A percentile compares a stretch with the other conserved stretches of the same genome.
These are phyloP conservation scores for Alviniconcha marisindica DNA, from an alignment of 1,140 invertebrate genomes.

Conservation along the genomic window DNA sequence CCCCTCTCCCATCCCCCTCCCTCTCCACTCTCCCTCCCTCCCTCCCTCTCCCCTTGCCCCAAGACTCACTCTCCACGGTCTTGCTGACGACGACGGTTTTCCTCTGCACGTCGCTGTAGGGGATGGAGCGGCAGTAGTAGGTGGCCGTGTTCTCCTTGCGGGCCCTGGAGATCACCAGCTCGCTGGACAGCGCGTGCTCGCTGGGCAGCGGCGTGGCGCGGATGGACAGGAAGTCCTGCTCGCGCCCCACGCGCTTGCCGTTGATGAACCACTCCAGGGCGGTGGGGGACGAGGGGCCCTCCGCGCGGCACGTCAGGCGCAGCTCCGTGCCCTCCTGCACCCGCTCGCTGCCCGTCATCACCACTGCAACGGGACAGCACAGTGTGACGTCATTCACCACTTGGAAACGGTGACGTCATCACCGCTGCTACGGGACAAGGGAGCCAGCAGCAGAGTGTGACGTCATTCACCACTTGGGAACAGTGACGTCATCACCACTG, in stretches of 20 bases:
- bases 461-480: too few species aligned
- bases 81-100: constrained; percentile 34
- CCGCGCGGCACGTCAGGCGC: constrained; percentile 39
- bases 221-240: constrained; percentile 19
- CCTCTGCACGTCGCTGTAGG: constrained; percentile 40
- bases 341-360: constrained; percentile 36
- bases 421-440: too few species aligned
- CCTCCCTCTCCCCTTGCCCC: too few species aligned
- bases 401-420: too few species aligned
- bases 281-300: constrained; percentile 29
- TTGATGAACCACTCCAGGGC: constrained; percentile 52
- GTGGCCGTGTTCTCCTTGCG: constrained; percentile 34
- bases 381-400: too few species aligned
- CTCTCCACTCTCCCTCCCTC: too few species aligned
- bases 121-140: constrained; percentile 47
- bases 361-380: constrained; percentile 41
- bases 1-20: too few species aligned
- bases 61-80: not conserved
- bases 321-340: constrained; percentile 33
- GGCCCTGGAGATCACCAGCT: constrained; percentile 38
- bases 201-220: not conserved
- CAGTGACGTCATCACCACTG: too few species aligned
- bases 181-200: constrained; percentile 32
- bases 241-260: constrained; percentile 27
- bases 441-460: too few species aligned